These are phyloP conservation scores for Todiramphus saurophagus DNA, from an alignment of 2,113 vertebrate species.

Conservation along the genomic window DNA sequence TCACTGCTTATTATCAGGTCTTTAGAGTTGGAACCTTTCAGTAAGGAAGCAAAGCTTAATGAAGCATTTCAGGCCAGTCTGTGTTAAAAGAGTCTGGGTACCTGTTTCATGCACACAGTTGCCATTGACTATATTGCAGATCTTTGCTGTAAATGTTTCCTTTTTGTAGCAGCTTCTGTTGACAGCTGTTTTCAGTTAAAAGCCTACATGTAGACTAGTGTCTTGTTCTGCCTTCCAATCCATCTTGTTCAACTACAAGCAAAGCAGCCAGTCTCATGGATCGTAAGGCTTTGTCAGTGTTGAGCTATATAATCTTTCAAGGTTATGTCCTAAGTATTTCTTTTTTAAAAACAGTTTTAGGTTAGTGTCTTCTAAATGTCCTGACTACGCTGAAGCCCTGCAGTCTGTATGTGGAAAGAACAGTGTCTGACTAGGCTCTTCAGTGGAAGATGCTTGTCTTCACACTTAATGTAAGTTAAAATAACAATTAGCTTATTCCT, in stretches of 20 bases:
- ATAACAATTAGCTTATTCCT: background rate
- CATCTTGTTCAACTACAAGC: too few relatives aligned
- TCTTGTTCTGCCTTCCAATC: background rate
- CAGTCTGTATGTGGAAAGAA: background rate
- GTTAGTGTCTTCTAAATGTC: background rate
- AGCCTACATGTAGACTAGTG: background rate
- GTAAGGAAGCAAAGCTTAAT: background rate
- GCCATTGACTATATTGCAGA: background rate
- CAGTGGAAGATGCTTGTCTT: background rate
- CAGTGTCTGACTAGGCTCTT: background rate
- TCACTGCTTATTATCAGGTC: background rate
- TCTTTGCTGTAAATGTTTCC: background rate
- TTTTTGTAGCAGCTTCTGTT: background rate
- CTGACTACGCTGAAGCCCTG: background rate
- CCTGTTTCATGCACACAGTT: background rate
- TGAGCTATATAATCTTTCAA: background rate
- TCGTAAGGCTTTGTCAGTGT: background rate
- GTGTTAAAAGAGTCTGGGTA: background rate
- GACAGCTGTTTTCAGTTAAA: fast-evolving
- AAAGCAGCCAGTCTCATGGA: background rate
- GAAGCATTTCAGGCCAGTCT: background rate
- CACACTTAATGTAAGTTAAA: background rate
- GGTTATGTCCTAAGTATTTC: background rate
- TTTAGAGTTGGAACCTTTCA: background rate
- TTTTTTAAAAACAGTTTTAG: background rate